Conservation (phyloP, 2,888 invertebrate species). For the Pachydiplax longipennis region DNA sequence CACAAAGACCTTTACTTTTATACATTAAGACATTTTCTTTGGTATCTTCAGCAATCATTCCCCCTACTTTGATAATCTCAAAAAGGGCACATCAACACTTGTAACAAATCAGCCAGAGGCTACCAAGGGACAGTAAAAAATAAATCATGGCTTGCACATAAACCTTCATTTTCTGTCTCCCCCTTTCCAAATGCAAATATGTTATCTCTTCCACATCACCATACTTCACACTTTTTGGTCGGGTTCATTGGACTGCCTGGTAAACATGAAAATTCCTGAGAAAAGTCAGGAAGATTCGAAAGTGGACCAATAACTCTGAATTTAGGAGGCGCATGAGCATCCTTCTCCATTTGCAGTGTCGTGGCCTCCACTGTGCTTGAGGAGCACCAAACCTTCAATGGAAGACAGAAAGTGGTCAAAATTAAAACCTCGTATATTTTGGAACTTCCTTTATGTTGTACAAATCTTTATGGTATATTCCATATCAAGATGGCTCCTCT, state of each 20-base stretch:
- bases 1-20: not conserved
- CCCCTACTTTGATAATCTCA: not conserved
- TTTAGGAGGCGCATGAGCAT: conserved; percentile 88
- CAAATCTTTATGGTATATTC: no score
- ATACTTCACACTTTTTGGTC: conserved; percentile 82
- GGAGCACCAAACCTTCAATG: conserved; percentile 84
- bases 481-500: no score
- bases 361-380: conserved; percentile 84
- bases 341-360: conserved; percentile 87
- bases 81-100: not conserved
- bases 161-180: not conserved
- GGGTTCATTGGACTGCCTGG: conserved; percentile 85
- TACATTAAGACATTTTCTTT: conserved; percentile 11
- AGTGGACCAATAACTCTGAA: conserved; percentile 87
- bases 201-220: conserved; percentile 80
- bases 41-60: conserved; percentile 8
- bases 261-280: conserved; percentile 79
- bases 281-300: conserved; percentile 85
- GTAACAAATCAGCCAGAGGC: not conserved
- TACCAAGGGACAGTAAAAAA: not conserved
- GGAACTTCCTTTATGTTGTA: no score
- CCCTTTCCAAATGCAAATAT: not conserved
- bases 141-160: not conserved
- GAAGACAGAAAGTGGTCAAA: not conserved
- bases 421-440: not conserved